Base-by-base conservation (phyloP, 2,113 vertebrate genomes). In the Peucedramus taeniatus region DNA sequence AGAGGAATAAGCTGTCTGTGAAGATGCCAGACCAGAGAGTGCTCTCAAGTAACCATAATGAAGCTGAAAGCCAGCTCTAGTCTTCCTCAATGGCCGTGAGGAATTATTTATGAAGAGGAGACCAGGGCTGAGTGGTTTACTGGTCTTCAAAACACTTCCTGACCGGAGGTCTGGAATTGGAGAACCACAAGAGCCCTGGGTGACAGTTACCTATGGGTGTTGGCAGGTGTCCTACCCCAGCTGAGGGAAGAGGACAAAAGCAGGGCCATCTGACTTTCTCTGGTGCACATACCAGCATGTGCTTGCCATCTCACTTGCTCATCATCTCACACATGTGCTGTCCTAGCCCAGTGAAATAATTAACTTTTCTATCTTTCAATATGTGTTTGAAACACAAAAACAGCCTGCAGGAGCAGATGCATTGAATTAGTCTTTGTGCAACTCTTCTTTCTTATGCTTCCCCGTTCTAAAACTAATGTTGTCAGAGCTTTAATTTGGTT, bases 31-130 rank as follows among this genome's bases (percentile, higher is more conserved):
- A 80, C 83, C 66, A 80, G 66, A 97, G 89, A 97, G 93, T 68
- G 66, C 91, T 95, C 94, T 98, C 94, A 94, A 60, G 89, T 94
- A 97, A 95, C 96, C 56, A 40, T 96, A 93, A 97, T 96, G 92
- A 97, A 97, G 91, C 92, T 94, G 90, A 96, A 93, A 97, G 94
- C 87, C 51, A 90, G 74, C 51, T 82, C 75, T 76, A 91, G 76
- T 85, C 90, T 96, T 97, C 83, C 75, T 96, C 89, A 47, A 37
- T 69, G 96, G 87, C 93, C 7, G 2, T 31, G 65, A 96, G 92
- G 79, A 98, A 98, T 98, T 97, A 98, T 97, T 98, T 97, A 96
- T 97, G 97, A 98, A 95, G 97, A 89, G 65, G 69, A 97, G 92
- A 93, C 77, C 78, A 77, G 47, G 65, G 60, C 59, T 85, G 90